A percentile compares a stretch with the other conserved stretches of the same genome.
Conservation (phyloP, 2,888 invertebrate species). For the Cephus runcator region DNA sequence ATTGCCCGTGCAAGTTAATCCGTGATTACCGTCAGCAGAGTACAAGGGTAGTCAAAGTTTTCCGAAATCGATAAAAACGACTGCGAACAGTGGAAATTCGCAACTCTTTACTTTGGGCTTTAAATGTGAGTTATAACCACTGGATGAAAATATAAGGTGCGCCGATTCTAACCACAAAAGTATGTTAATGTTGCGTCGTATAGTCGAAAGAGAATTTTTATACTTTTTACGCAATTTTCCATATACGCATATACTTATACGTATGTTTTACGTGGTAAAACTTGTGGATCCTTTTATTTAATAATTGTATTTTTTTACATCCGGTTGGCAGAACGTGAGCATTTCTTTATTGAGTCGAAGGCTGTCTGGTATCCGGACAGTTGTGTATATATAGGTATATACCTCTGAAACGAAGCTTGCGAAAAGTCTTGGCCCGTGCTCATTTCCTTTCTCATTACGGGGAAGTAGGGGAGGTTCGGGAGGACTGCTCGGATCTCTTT, state of each 20-base stretch:
- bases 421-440: constrained; percentile 43
- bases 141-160: background rate
- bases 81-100: background rate
- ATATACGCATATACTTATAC: background rate
- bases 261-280: background rate
- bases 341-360: background rate
- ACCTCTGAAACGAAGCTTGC: constrained; percentile 40
- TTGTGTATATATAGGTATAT: constrained; percentile 27
- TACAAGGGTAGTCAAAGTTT: background rate
- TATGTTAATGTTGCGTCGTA: background rate
- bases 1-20: constrained; percentile 16
- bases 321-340: background rate
- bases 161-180: background rate
- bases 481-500: constrained; percentile 52
- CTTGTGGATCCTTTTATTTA: background rate
- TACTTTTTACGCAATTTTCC: background rate
- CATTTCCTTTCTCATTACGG: constrained; percentile 56
- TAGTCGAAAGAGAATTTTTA: background rate
- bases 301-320: background rate
- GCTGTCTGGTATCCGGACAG: constrained; percentile 30
- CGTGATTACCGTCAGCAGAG: background rate
- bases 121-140: background rate
- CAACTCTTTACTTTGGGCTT: background rate
- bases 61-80: background rate
- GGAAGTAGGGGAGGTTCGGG: constrained; percentile 25